phyloP scores from a whole-genome alignment of 2,113 vertebrate genomes.

The Pterophyllum scalare region DNA sequence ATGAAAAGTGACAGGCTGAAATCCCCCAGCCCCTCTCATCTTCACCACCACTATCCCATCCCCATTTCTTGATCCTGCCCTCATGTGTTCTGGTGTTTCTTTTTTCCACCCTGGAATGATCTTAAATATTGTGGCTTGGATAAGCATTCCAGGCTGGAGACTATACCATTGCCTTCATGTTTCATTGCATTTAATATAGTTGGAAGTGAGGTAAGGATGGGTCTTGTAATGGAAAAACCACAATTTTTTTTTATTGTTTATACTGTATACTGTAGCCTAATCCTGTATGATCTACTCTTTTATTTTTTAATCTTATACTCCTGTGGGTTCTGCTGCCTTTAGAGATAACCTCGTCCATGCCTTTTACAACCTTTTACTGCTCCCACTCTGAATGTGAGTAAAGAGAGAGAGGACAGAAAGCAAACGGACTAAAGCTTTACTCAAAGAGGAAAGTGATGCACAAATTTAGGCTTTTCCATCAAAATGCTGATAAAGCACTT shows the following conservation, averaged over 20 bases:
- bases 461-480: not conserved
- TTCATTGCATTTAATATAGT: conserved; percentile 39
- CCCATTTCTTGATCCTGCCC: not conserved
- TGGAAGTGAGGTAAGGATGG: conserved; percentile 1
- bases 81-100: conserved; percentile 32
- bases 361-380: not conserved
- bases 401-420: not conserved
- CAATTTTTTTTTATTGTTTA: conserved; percentile 6
- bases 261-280: not conserved
- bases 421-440: conserved; percentile 10
- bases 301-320: not conserved
- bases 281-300: not conserved
- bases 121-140: conserved; percentile 45
- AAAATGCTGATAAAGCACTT: conserved; percentile 10
- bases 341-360: not conserved
- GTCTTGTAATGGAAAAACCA: conserved; percentile 20
- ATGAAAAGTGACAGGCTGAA: conserved; percentile 37
- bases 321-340: not conserved
- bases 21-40: not conserved
- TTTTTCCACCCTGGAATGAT: conserved; percentile 54
- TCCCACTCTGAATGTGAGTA: not conserved
- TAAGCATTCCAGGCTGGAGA: conserved; percentile 18
- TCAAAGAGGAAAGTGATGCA: not conserved
- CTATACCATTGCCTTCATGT: conserved; percentile 34
- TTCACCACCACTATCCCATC: not conserved